phyloP scores from a whole-genome alignment of 2,888 invertebrate species.

The Junonia oenone region DNA sequence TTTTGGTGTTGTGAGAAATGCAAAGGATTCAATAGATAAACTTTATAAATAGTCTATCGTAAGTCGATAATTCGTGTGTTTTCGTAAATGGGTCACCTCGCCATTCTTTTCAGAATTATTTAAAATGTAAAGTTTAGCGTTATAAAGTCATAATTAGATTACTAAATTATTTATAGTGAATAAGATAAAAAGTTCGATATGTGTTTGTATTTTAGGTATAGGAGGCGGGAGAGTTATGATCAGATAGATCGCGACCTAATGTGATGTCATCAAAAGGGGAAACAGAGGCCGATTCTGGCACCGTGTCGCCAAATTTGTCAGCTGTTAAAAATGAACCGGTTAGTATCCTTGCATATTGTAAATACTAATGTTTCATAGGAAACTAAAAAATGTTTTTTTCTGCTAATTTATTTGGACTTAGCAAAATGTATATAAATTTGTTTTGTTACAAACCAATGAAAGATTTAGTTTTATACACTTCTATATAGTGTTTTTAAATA shows the following conservation, averaged over 20 bases:
- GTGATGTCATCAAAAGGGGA: slow-evolving; percentile 80
- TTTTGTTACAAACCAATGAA: not conserved
- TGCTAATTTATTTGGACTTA: not conserved
- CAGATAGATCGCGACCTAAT: slow-evolving; percentile 67
- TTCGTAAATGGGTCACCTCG: slow-evolving; percentile 80
- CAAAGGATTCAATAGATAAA: slow-evolving; percentile 47
- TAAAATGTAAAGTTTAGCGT: slow-evolving; percentile 51
- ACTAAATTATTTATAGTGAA: slow-evolving; percentile 21
- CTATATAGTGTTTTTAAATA: not conserved
- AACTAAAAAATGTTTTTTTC: not conserved
- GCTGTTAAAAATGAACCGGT: slow-evolving; percentile 74
- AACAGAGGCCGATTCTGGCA: slow-evolving; percentile 79
- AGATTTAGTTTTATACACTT: no score
- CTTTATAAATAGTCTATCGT: slow-evolving; percentile 57
- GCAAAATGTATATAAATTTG: not conserved
- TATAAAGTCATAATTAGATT: slow-evolving; percentile 33
- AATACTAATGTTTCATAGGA: not conserved
- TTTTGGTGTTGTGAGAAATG: slow-evolving; percentile 34
- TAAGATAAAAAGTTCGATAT: slow-evolving; percentile 21
- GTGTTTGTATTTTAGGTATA: slow-evolving; percentile 53
- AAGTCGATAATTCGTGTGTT: slow-evolving; percentile 74
- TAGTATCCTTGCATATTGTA: slow-evolving; percentile 35
- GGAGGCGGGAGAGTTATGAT: slow-evolving; percentile 75
- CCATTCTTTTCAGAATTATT: slow-evolving; percentile 69
- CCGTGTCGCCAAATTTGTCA: slow-evolving; percentile 69